Percentiles rank a stretch among this genome's conserved stretches.
Evolutionary conservation across 2,888 invertebrate genomes (phyloP).

Genomic region (Hirtodrosophila histrioides): DNA sequence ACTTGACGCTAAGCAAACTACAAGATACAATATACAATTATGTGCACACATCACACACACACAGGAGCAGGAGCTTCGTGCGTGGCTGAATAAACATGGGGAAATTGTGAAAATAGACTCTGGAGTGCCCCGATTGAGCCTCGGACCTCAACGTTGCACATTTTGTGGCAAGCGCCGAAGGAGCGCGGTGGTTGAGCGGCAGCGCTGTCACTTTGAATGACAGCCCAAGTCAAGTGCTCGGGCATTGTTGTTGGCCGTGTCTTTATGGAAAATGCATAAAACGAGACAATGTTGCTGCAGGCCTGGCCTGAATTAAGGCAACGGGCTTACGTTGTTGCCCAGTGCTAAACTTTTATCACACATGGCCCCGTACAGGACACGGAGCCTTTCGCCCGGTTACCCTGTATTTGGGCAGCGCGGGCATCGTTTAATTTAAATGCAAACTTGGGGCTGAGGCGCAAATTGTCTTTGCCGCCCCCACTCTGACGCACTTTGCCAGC

Average conservation of each 20-base stretch:
- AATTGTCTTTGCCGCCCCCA: conserved; percentile 62
- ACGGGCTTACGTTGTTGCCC: conserved; percentile 33
- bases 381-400: conserved; percentile 1
- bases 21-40: conserved; percentile 65
- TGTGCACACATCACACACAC: conserved; percentile 3
- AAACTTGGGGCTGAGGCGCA: conserved; percentile 63
- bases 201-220: conserved; percentile 76
- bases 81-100: conserved; percentile 72
- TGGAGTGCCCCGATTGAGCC: conserved; percentile 44
- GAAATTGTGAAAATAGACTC: conserved; percentile 75
- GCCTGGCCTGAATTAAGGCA: conserved; percentile 24
- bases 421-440: conserved; percentile 73
- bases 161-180: conserved; percentile 52
- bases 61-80: conserved; percentile 43
- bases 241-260: conserved; percentile 64
- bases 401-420: conserved; percentile 1
- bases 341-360: conserved; percentile 75
- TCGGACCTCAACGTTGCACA: conserved; percentile 63
- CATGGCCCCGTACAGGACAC: conserved; percentile 8
- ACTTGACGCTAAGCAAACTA: conserved; percentile 78
- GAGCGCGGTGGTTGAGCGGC: neutral
- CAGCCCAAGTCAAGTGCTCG: conserved; percentile 75
- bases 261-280: conserved; percentile 77
- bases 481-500: conserved; percentile 33
- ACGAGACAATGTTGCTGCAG: conserved; percentile 59